These are phyloP conservation scores for Aphis gossypii DNA, from an alignment of 1,140 invertebrate species.

Conservation along the genomic window DNA sequence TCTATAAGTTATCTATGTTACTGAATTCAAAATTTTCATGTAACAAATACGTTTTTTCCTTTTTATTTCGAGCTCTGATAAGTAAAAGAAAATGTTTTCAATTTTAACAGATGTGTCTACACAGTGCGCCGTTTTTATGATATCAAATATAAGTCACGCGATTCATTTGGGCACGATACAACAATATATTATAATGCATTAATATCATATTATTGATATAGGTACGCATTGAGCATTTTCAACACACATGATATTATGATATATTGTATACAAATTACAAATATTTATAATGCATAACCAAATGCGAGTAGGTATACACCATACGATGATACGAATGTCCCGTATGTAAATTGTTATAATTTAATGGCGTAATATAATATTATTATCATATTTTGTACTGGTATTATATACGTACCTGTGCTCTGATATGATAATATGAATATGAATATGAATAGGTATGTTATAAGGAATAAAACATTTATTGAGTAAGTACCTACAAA, in stretches of 20 bases:
- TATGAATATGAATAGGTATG: background rate
- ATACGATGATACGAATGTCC: too few species aligned
- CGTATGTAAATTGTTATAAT: background rate
- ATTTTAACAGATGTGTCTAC: background rate
- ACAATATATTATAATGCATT: background rate
- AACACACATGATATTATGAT: background rate
- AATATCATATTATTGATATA: background rate
- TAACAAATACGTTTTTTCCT: background rate
- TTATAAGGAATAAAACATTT: background rate
- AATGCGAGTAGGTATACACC: too few species aligned
- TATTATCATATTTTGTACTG: background rate
- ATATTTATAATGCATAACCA: background rate
- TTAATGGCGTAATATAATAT: conserved; percentile 1
- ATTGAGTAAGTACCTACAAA: background rate
- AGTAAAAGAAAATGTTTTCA: background rate
- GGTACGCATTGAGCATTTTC: background rate
- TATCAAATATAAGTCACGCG: background rate
- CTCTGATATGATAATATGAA: background rate
- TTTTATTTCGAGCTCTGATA: too few species aligned
- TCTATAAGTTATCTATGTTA: too few species aligned
- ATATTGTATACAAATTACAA: too few species aligned
- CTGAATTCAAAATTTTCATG: too few species aligned
- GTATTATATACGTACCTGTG: background rate
- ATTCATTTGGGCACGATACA: background rate
- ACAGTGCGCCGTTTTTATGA: background rate